A percentile compares a stretch with the other conserved stretches of the same genome.
Conservation (phyloP, 2,888 invertebrate species). For the Polymixis flavicincta region DNA sequence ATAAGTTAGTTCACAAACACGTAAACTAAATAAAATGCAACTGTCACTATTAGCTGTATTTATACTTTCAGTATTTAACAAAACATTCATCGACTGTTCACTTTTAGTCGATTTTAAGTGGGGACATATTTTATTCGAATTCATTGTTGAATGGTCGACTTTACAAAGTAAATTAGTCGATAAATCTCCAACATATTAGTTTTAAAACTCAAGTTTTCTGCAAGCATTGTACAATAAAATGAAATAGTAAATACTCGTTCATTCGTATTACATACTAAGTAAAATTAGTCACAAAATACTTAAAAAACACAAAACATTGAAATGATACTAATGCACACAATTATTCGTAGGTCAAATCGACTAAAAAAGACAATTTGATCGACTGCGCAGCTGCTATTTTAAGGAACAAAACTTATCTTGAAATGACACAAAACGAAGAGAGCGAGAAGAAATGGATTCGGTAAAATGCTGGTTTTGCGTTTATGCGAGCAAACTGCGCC, state of each 20-base stretch:
- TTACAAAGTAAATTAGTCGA: conserved; percentile 21
- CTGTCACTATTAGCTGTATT: conserved; percentile 15
- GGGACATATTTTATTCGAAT: conserved; percentile 5
- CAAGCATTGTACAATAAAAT: conserved; percentile 47
- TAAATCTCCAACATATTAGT: conserved; percentile 4
- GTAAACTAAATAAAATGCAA: conserved; percentile 42
- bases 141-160: neutral
- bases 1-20: conserved; percentile 55
- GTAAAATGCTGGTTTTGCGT: neutral
- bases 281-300: conserved; percentile 73
- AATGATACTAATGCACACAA: conserved; percentile 60
- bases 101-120: neutral
- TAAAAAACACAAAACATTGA: conserved; percentile 63
- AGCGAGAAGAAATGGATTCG: neutral
- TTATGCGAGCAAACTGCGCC: neutral
- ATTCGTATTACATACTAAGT: conserved; percentile 64
- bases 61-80: conserved; percentile 36
- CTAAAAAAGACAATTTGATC: conserved; percentile 28
- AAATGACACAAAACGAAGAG: conserved; percentile 41
- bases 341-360: conserved; percentile 42
- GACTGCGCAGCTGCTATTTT: conserved; percentile 58
- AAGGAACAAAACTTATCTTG: conserved; percentile 53
- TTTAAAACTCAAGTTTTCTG: conserved; percentile 23
- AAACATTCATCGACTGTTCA: conserved; percentile 27
- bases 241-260: conserved; percentile 49